A percentile compares a stretch with the other conserved stretches of the same genome.
phyloP scores from a whole-genome alignment of 2,113 vertebrate genomes.

The Ailuropoda melanoleuca region DNA sequence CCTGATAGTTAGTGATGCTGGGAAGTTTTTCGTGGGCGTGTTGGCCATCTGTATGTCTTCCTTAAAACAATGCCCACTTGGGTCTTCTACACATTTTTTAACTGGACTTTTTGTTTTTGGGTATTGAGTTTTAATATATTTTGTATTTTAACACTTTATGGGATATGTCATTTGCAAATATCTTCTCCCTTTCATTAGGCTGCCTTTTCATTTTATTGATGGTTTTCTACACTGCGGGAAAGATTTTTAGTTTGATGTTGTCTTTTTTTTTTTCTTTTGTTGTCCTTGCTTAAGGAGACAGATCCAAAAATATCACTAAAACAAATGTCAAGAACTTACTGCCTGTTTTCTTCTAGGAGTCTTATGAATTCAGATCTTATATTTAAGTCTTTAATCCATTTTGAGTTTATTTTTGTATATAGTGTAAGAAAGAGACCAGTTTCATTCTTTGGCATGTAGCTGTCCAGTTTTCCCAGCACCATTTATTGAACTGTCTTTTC shows the following conservation, averaged over 20 bases:
- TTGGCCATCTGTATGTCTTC: not conserved
- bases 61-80: not conserved
- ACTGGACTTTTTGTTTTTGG: not conserved
- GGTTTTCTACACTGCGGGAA: not conserved
- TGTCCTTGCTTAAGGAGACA: not conserved
- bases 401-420: not conserved
- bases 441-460: not conserved
- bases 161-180: not conserved
- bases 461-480: not conserved
- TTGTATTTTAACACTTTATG: not conserved
- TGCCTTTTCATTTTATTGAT: not conserved
- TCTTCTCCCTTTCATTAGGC: not conserved
- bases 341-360: not conserved
- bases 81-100: not conserved
- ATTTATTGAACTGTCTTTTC: not conserved
- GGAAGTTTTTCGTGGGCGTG: not conserved
- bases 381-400: not conserved
- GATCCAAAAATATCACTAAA: not conserved
- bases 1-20: not conserved
- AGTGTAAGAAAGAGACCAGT: not conserved
- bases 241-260: not conserved
- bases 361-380: not conserved
- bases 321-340: not conserved
- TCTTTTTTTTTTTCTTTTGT: not conserved
- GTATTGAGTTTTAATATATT: not conserved